Evolutionary conservation across 1,140 invertebrate species (phyloP).

Genomic region (Eciton burchellii): DNA sequence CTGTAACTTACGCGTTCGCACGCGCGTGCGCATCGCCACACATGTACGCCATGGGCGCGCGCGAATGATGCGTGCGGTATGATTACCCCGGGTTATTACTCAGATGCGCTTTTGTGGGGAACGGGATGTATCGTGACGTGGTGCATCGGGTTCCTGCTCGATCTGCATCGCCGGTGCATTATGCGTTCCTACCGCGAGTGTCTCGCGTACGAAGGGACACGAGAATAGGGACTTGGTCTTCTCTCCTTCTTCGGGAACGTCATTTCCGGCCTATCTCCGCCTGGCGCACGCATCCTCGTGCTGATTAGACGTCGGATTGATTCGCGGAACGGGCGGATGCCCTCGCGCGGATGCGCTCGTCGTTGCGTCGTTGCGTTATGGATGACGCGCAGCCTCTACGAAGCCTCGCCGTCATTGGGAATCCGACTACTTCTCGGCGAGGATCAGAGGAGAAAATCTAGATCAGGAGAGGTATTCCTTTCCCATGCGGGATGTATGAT

Average conservation of each 20-base stretch:
- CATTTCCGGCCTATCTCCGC: slow-evolving; percentile 68
- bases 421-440: neutral
- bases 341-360: slow-evolving; percentile 58
- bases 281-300: slow-evolving; percentile 61
- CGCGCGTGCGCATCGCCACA: neutral
- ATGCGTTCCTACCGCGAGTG: slow-evolving; percentile 51
- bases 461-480: neutral
- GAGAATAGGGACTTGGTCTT: slow-evolving; percentile 44
- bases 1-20: neutral
- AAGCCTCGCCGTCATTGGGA: slow-evolving; percentile 21
- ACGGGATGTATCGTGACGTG: slow-evolving; percentile 54
- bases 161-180: slow-evolving; percentile 63
- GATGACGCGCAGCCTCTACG: slow-evolving; percentile 23
- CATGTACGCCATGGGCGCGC: neutral
- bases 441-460: neutral
- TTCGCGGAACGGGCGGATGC: slow-evolving; percentile 65
- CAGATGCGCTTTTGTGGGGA: slow-evolving; percentile 80
- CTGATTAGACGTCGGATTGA: slow-evolving; percentile 71
- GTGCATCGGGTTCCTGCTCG: slow-evolving; percentile 67
- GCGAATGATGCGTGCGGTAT: slow-evolving; percentile 54
- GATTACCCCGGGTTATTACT: slow-evolving; percentile 82
- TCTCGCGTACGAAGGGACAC: slow-evolving; percentile 18
- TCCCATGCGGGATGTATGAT: neutral
- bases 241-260: slow-evolving; percentile 65
- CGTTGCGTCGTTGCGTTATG: slow-evolving; percentile 30